Conservation (phyloP, 2,888 invertebrate species). For the Acleris holmiana region DNA sequence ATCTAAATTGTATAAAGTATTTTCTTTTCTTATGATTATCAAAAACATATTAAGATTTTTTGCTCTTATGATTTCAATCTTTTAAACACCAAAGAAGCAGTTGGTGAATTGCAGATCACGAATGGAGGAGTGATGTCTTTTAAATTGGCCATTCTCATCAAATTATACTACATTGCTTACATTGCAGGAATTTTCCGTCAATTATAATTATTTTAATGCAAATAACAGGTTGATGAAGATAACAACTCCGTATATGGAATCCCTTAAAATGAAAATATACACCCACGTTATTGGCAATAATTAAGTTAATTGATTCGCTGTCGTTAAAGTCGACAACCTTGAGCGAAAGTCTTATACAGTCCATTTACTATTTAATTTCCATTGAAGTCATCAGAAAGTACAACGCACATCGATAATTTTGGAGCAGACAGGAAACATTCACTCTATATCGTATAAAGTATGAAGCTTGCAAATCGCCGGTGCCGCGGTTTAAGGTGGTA, state of each 20-base stretch:
- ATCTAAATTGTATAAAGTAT: no score
- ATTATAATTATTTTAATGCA: conserved; percentile 22
- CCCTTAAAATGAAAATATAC: conserved; percentile 4
- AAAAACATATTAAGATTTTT: no score
- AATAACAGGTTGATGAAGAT: conserved; percentile 26
- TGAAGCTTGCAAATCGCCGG: no score
- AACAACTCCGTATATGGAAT: conserved; percentile 25
- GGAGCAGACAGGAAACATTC: no score
- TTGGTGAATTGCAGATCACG: background rate
- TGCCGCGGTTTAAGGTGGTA: no score
- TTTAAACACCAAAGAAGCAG: no score
- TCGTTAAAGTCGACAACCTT: background rate
- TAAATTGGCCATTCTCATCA: conserved; percentile 5
- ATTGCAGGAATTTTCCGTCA: conserved; percentile 2
- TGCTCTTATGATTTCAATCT: no score
- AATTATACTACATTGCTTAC: conserved; percentile 14
- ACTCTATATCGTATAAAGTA: no score
- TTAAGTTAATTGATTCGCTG: background rate
- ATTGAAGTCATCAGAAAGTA: no score
- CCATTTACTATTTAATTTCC: background rate
- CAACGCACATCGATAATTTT: no score
- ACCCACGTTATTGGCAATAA: conserved; percentile 1
- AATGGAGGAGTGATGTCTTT: background rate
- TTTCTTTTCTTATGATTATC: no score
- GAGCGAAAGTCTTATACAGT: conserved; percentile 2